Percentiles rank a stretch among this genome's conserved stretches.
phyloP scores from a whole-genome alignment of 2,888 invertebrate genomes.

The Catotricha subobsoleta region DNA sequence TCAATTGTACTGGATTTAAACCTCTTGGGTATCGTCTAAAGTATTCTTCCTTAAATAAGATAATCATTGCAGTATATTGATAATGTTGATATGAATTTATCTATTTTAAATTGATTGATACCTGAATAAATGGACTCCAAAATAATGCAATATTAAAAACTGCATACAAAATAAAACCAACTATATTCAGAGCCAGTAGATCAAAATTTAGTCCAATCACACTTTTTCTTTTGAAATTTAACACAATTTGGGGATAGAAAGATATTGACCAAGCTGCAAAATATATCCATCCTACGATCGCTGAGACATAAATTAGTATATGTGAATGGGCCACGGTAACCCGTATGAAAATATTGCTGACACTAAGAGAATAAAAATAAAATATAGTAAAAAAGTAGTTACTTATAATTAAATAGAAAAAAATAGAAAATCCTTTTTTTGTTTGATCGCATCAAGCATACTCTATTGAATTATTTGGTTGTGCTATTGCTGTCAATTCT shows the following conservation, averaged over 20 bases:
- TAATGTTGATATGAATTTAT: too few species aligned
- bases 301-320: conserved; percentile 49
- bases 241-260: conserved; percentile 93
- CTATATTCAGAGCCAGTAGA: conserved; percentile 73
- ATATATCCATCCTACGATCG: conserved; percentile 94
- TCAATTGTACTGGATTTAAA: conserved; percentile 81
- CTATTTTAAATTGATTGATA: too few species aligned
- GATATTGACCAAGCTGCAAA: conserved; percentile 97
- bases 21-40: conserved; percentile 63
- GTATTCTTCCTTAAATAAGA: conserved; percentile 55
- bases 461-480: conserved; percentile 33
- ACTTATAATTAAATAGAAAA: background rate
- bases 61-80: too few species aligned
- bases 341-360: conserved; percentile 49
- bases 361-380: conserved; percentile 34
- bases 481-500: conserved; percentile 41
- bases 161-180: conserved; percentile 84
- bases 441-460: too few species aligned
- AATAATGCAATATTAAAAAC: conserved; percentile 83
- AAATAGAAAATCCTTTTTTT: conserved; percentile 10
- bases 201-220: conserved; percentile 96
- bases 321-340: conserved; percentile 57
- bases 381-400: too few species aligned
- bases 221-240: conserved; percentile 81
- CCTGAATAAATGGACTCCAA: conserved; percentile 63